Percentiles rank a stretch among this genome's conserved stretches.
Conservation (phyloP, 2,888 invertebrate genomes). For the Gari tellinella region DNA sequence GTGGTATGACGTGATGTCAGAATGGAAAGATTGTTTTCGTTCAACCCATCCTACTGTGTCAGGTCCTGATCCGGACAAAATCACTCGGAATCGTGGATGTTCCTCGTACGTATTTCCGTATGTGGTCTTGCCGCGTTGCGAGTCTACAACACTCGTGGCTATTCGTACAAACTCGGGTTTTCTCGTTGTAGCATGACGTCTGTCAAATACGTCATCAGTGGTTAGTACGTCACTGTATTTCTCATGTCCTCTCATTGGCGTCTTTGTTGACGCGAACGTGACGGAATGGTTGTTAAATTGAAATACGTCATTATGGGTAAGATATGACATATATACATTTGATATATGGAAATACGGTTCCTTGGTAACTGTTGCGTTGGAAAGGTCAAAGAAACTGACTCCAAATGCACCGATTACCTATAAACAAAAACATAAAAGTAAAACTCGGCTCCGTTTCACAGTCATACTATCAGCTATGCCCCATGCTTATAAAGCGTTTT, state of each 20-base stretch:
- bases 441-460: too few species aligned
- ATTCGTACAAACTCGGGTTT: constrained; percentile 68
- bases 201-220: constrained; percentile 63
- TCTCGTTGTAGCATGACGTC: not conserved
- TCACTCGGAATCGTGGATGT: constrained; percentile 64
- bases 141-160: constrained; percentile 69
- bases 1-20: constrained; percentile 66
- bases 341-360: constrained; percentile 51
- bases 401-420: constrained; percentile 69
- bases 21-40: constrained; percentile 59
- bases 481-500: too few species aligned
- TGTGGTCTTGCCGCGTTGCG: constrained; percentile 46
- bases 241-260: constrained; percentile 64
- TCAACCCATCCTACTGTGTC: constrained; percentile 63
- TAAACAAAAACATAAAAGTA: not conserved
- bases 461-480: too few species aligned
- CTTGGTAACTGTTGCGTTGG: constrained; percentile 36
- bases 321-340: constrained; percentile 62
- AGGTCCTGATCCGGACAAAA: constrained; percentile 49
- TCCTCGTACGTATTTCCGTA: constrained; percentile 63
- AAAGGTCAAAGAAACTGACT: constrained; percentile 64
- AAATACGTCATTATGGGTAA: constrained; percentile 69
- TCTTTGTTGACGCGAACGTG: constrained; percentile 54
- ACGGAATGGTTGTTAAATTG: constrained; percentile 53
- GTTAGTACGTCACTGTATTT: constrained; percentile 60